Conservation (phyloP, 2,113 vertebrate species). For the Xerus inauris region DNA sequence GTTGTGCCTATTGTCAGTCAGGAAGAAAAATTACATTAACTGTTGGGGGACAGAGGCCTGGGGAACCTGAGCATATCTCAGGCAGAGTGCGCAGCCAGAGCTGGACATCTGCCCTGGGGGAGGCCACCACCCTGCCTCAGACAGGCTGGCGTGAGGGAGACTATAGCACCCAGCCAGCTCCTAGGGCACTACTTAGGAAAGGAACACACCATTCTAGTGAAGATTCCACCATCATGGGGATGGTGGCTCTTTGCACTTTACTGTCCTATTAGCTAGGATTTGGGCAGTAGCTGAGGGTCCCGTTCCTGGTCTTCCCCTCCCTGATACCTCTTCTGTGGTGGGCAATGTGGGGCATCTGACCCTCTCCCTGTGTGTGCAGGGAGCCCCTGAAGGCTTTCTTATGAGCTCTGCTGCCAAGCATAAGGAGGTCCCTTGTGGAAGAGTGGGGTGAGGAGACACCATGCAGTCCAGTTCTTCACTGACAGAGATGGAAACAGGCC, state of each 20-base stretch:
- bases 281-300: not conserved
- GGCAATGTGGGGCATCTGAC: not conserved
- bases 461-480: not conserved
- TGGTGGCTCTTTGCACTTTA: too few relatives aligned
- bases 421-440: not conserved
- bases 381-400: not conserved
- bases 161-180: fast-evolving
- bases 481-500: not conserved
- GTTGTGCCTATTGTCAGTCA: constrained; percentile 63
- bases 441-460: not conserved
- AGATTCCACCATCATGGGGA: fast-evolving
- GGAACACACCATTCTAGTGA: fast-evolving
- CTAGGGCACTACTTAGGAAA: fast-evolving
- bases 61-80: not conserved
- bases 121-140: not conserved
- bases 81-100: not conserved
- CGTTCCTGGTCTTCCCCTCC: not conserved
- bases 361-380: not conserved
- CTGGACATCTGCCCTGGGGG: fast-evolving
- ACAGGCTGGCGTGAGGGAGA: fast-evolving
- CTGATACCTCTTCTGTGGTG: not conserved
- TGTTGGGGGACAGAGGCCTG: not conserved
- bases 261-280: not conserved
- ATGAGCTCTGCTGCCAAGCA: not conserved
- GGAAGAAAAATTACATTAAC: constrained; percentile 66